Evolutionary conservation across 2,797 vertebrate species (phyloP).

Genomic region (Paedocypris micromegethes): DNA sequence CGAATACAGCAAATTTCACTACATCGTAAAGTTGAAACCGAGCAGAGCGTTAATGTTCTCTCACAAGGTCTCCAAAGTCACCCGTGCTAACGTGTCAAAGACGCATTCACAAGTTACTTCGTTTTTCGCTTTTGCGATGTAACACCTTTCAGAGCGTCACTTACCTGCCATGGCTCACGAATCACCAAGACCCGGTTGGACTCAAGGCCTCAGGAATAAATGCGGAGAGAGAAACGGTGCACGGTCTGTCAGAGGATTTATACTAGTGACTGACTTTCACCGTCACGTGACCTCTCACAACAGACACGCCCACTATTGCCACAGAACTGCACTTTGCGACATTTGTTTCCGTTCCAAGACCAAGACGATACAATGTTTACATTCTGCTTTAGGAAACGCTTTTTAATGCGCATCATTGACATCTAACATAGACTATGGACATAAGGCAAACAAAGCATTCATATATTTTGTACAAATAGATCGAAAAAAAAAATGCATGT

Average conservation of each 20-base stretch:
- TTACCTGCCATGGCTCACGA: slow-evolving; percentile 65
- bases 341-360: neutral
- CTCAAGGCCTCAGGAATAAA: slow-evolving; percentile 59
- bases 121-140: neutral
- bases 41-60: too few species aligned
- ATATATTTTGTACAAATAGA: too few species aligned
- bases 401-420: too few species aligned
- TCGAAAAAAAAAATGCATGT: too few species aligned
- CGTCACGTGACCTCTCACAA: slow-evolving; percentile 62
- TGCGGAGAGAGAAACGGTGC: slow-evolving; percentile 44
- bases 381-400: neutral
- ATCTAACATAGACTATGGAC: too few species aligned
- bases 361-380: neutral
- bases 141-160: slow-evolving; percentile 11
- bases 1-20: too few species aligned
- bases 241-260: slow-evolving; percentile 18
- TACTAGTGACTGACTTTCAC: slow-evolving; percentile 29
- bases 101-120: neutral
- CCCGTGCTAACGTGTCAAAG: neutral
- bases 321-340: neutral
- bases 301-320: slow-evolving; percentile 53
- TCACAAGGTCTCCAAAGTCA: neutral
- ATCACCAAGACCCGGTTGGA: slow-evolving; percentile 45
- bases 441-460: too few species aligned
- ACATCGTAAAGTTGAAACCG: too few species aligned